Percentiles rank a stretch among this genome's conserved stretches.
phyloP scores from a whole-genome alignment of 37 sponge, comb jelly and placozoan genomes.

The Chondrosia reniformis region DNA sequence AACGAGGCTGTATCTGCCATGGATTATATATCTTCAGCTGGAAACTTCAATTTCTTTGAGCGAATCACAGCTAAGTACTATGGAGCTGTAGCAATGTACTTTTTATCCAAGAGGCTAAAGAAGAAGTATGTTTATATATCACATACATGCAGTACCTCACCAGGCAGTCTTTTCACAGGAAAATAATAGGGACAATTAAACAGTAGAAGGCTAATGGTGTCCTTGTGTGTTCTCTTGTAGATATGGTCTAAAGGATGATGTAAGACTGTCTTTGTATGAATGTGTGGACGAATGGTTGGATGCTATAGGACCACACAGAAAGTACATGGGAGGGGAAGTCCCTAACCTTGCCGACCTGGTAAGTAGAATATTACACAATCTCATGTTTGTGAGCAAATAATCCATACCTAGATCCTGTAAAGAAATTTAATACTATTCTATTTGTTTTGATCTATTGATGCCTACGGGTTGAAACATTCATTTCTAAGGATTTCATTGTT shows the following conservation, averaged over 20 bases:
- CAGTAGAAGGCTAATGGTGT: background rate
- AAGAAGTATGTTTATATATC: slow-evolving; percentile 44
- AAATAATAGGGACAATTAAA: no score
- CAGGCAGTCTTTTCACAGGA: no score
- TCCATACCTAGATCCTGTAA: no score
- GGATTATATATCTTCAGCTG: slow-evolving; percentile 59
- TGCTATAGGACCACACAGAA: slow-evolving; percentile 60
- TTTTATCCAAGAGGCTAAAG: slow-evolving; percentile 60
- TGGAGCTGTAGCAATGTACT: slow-evolving; percentile 87
- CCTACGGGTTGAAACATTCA: no score
- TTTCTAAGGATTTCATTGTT: no score
- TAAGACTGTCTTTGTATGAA: slow-evolving; percentile 64
- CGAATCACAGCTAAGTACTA: slow-evolving; percentile 61
- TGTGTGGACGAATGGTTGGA: slow-evolving; percentile 61
- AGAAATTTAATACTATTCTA: no score
- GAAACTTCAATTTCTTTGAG: slow-evolving; percentile 74
- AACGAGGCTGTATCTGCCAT: slow-evolving; percentile 67
- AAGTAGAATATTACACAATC: no score
- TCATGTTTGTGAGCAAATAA: background rate
- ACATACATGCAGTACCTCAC: no score
- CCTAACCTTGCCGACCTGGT: slow-evolving; percentile 97
- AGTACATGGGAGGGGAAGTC: slow-evolving; percentile 77
- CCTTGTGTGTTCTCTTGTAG: slow-evolving; percentile 30
- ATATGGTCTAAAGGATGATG: slow-evolving; percentile 69
- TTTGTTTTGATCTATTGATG: no score